These are phyloP conservation scores for Diabrotica balteata DNA, from an alignment of 2,888 invertebrate species.

Conservation along the genomic window DNA sequence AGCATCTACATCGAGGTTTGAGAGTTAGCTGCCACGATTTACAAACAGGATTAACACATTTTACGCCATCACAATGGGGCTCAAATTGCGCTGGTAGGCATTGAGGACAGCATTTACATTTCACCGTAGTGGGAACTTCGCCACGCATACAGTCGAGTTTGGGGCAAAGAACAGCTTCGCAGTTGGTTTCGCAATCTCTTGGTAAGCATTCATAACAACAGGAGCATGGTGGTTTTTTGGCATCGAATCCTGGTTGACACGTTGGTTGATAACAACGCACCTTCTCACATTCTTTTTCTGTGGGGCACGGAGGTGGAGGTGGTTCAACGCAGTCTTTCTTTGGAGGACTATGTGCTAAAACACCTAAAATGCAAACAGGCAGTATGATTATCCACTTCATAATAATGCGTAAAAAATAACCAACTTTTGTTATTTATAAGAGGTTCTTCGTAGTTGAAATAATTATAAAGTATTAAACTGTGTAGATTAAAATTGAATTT, in stretches of 20 bases:
- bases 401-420: background rate
- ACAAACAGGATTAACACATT: constrained; percentile 6
- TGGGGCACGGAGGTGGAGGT: constrained; percentile 3
- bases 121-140: background rate
- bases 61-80: constrained; percentile 9
- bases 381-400: too few relatives aligned
- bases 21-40: constrained; percentile 2
- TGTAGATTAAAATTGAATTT: too few relatives aligned
- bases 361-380: too few relatives aligned
- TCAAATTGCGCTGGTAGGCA: constrained; percentile 4
- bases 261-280: background rate
- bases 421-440: background rate
- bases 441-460: background rate
- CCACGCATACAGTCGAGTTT: constrained; percentile 10
- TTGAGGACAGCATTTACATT: constrained; percentile 15
- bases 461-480: too few relatives aligned
- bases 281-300: background rate
- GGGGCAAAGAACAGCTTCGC: background rate
- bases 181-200: constrained; percentile 11
- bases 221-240: constrained; percentile 14
- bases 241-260: background rate
- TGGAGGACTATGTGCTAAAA: too few relatives aligned
- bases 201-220: constrained; percentile 16
- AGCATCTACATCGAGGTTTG: constrained; percentile 8
- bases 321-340: constrained; percentile 1